Base-by-base conservation (phyloP, 2,113 vertebrate genomes). In the Perccottus glenii region DNA sequence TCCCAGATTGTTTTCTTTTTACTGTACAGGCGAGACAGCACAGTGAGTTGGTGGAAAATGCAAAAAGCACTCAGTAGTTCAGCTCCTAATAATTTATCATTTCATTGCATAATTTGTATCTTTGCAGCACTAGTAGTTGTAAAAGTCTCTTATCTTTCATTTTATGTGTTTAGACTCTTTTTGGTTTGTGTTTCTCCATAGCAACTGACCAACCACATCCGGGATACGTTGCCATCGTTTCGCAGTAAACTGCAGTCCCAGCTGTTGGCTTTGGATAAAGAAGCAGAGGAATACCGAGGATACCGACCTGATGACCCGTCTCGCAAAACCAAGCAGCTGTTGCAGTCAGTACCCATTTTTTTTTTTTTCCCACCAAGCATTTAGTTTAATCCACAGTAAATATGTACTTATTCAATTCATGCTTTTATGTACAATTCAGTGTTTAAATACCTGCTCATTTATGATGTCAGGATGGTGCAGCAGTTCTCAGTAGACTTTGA, bases 171-270 rank as follows among this genome's bases (percentile, higher is more conserved):
- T 56, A 0, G 56, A 61, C 49, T n/a, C 35, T 43, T 63, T 58
- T n/a, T 14, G 40, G 40, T 32, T 48, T 73, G 79, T 78, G 35
- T 62, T 68, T 88, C 48, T 75, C 64, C 58, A 71, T 81, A 98
- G 95, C 95, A 97, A 96, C 94, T 97, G 81, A 97, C 95, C 89
- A 98, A 98, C 90, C 96, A 98, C 79, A 98, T 97, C 89, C 93
- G 95, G 72, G 95, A 98, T 76, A 98, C 95, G 0, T 84, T 96
- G 75, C 95, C 96, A 67, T 93, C 91, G 58, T 96, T 97, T 86
- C 93, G 96, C 86, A 96, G 94, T 87, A 97, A 97, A 82, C 94
- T 97, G 5, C 96, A 98, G 90, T 89, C 94, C 62, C 95, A 98
- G 81, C 85, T 96, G 88, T 92, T 96, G 73, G 92, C 94, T 60